phyloP scores from a whole-genome alignment of 2,888 invertebrate species.

The Agonopterix alstromeriana region DNA sequence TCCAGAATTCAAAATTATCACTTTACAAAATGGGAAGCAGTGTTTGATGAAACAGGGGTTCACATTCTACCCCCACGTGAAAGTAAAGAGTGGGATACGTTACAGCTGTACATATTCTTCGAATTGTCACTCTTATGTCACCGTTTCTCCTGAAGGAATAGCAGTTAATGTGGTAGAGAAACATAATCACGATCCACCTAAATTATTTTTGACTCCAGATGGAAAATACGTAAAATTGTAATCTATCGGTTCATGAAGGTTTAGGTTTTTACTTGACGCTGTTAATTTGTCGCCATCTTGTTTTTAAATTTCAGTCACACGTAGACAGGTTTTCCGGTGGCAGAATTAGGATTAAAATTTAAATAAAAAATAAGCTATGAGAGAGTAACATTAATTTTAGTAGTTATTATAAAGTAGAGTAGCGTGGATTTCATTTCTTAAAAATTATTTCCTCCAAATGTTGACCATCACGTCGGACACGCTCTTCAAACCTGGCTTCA shows the following conservation, averaged over 20 bases:
- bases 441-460: no score
- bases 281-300: no score
- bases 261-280: no score
- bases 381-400: no score
- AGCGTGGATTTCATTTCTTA: no score
- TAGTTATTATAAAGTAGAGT: no score
- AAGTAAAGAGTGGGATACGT: conserved; percentile 15
- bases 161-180: conserved; percentile 8
- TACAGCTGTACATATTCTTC: conserved; percentile 27
- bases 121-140: conserved; percentile 19
- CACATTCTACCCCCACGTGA: conserved; percentile 15
- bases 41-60: conserved; percentile 2
- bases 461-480: no score
- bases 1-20: not conserved
- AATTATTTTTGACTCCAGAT: conserved; percentile 4
- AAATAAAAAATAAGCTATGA: no score
- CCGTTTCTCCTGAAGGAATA: conserved; percentile 11
- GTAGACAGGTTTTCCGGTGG: no score
- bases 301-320: no score
- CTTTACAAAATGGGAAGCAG: conserved; percentile 1
- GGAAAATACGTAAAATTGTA: conserved; percentile 9
- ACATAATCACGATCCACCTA: conserved; percentile 13
- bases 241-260: not conserved
- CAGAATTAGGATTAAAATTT: no score
- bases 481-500: no score